Evolutionary conservation across 2,888 invertebrate species (phyloP).

Genomic region (Drepana falcataria): DNA sequence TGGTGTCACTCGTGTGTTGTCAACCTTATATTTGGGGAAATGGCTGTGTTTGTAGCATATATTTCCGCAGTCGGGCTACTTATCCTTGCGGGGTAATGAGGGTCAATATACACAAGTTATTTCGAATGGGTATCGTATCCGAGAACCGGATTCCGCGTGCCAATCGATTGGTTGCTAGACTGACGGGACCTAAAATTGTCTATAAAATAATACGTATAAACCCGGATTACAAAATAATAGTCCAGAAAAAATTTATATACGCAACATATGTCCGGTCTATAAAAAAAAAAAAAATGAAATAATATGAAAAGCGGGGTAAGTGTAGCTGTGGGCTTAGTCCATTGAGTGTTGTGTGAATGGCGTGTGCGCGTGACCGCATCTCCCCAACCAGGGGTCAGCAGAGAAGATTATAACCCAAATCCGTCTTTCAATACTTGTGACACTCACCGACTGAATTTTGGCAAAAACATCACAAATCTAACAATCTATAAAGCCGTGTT

Average conservation of each 20-base stretch:
- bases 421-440: conserved; percentile 36
- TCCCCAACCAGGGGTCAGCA: conserved; percentile 28
- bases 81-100: too few species aligned
- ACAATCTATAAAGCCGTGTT: neutral
- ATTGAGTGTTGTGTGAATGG: conserved; percentile 39
- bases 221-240: too few species aligned
- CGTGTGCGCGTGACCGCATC: conserved; percentile 43
- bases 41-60: too few species aligned
- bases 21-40: too few species aligned
- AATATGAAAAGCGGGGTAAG: conserved; percentile 42
- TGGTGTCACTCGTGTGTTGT: too few species aligned
- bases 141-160: too few species aligned
- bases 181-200: too few species aligned
- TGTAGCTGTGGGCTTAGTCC: conserved; percentile 39
- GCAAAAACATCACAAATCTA: conserved; percentile 11
- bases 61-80: too few species aligned
- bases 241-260: conserved; percentile 7
- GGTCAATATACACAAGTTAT: too few species aligned
- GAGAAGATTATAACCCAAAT: conserved; percentile 42
- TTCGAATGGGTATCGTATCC: too few species aligned
- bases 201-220: too few species aligned
- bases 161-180: too few species aligned
- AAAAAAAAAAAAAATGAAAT: conserved; percentile 20
- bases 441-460: conserved; percentile 29
- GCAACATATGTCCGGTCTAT: conserved; percentile 40